A percentile compares a stretch with the other conserved stretches of the same genome.
Evolutionary conservation across 2,797 vertebrate genomes (phyloP).

Genomic region (Rhabdophis nuchalis): DNA sequence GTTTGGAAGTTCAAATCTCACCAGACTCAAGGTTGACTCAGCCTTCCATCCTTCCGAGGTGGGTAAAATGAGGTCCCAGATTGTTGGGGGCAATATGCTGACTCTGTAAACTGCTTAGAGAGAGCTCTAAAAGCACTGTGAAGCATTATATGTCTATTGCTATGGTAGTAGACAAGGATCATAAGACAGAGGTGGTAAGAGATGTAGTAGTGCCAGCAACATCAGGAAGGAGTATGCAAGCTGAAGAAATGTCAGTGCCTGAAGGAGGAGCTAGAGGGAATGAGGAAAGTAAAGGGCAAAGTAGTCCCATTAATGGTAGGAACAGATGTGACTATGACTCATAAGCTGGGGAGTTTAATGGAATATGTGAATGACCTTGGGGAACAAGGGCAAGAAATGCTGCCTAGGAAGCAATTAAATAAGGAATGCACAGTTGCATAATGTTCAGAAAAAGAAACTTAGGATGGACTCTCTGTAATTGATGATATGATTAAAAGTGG

Average conservation of each 20-base stretch:
- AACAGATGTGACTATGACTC: background rate
- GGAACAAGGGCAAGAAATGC: background rate
- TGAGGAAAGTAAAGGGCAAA: background rate
- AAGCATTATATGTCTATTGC: too few species aligned
- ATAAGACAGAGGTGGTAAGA: background rate
- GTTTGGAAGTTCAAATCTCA: too few species aligned
- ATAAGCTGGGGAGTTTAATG: background rate
- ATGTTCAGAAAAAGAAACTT: background rate
- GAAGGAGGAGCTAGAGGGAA: background rate
- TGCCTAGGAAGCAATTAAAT: background rate
- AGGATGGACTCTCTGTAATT: background rate
- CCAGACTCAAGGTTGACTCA: too few species aligned
- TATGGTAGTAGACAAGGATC: background rate
- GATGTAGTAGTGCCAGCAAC: background rate
- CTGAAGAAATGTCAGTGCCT: background rate
- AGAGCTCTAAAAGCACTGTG: too few species aligned
- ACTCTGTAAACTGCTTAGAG: too few species aligned
- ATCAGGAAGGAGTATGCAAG: background rate
- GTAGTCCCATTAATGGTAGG: background rate
- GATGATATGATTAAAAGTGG: background rate
- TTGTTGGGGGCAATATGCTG: too few species aligned
- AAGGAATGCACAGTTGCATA: background rate
- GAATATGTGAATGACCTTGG: background rate
- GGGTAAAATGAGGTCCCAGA: too few species aligned
- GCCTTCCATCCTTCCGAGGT: too few species aligned